Base-by-base conservation (phyloP, 2,888 invertebrate species). In the Chelonus formosanus region DNA sequence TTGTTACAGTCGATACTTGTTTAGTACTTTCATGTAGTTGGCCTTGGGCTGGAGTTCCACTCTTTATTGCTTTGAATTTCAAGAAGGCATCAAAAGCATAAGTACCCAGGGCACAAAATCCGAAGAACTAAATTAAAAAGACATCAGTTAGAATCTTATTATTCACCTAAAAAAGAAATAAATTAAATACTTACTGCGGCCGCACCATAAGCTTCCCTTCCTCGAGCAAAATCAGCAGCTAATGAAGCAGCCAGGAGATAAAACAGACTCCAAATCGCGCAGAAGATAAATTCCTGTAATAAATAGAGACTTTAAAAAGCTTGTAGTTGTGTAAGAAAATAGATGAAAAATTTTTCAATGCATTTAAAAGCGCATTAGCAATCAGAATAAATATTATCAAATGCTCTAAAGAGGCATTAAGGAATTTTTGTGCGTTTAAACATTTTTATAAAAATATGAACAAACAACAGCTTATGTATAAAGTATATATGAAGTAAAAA, bases 21-120 rank as follows among this genome's bases (percentile, higher is more conserved):
- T 89, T 90, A 76, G 87, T 88, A 50, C 89, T 87, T 43, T 89
- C 88, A 62, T 90, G 86, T 6, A 40, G 40, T 67, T 90, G 86
- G 73, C 92, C 93, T 85, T 93, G 93, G 69, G 93, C 92, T 67
- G 92, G 86, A 60, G 89, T 90, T 32, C 93, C 94, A 48, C 85
- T 85, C 71, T 87, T 87, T 53, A 90, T 88, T 0, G 87, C 91
- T 71, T 86, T 86, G 83, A 88, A 94, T 84, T 96, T 96, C 47
- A 94, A 80, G 84, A 89, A 94, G 45, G 92, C 90, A 82, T 96
- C 96, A 72, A 88, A 88, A 1, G 88, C 92, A 85, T 95, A 96
- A 43, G 88, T 89, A 34, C 90, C 83, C 91, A 92, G 94, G 20
- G 91, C 91, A 73, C 89, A 88, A 85, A 92, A 95, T 31, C 95